Conservation (phyloP, 2,797 vertebrate genomes). For the Myotis daubentonii region DNA sequence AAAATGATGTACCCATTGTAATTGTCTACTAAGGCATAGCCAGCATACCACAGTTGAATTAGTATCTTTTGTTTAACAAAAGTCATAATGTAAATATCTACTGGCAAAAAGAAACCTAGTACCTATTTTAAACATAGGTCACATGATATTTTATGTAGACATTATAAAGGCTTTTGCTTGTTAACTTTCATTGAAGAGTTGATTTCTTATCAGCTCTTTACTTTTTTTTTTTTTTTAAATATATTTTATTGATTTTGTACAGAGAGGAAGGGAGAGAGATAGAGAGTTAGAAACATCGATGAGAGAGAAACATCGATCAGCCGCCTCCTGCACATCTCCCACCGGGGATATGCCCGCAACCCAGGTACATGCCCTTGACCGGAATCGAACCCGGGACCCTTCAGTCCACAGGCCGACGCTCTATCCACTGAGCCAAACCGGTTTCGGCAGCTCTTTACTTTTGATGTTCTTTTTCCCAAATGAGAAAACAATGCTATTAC, state of each 20-base stretch:
- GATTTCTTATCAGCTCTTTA: not conserved
- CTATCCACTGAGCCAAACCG: too few relatives aligned
- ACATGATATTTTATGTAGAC: slow-evolving; percentile 13
- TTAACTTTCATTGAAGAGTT: not conserved
- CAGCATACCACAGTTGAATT: not conserved
- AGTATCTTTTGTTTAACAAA: slow-evolving; percentile 31
- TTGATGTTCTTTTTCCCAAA: not conserved
- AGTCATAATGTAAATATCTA: slow-evolving; percentile 10
- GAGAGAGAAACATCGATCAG: too few relatives aligned
- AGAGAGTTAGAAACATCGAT: too few relatives aligned
- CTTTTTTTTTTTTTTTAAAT: too few relatives aligned
- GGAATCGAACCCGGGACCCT: too few relatives aligned
- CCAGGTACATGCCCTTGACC: too few relatives aligned
- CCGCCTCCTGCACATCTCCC: too few relatives aligned
- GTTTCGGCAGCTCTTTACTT: not conserved
- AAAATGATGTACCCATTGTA: not conserved
- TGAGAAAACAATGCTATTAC: slow-evolving; percentile 12
- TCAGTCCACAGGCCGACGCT: too few relatives aligned
- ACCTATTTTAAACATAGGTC: not conserved
- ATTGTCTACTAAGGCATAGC: not conserved
- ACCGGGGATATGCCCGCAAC: too few relatives aligned
- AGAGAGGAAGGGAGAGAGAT: too few relatives aligned
- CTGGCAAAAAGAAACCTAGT: too few relatives aligned
- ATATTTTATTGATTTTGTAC: too few relatives aligned
- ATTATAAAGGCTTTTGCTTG: not conserved